Evolutionary conservation across 1,140 invertebrate species (phyloP).

Genomic region (Heliconius hewitsoni): DNA sequence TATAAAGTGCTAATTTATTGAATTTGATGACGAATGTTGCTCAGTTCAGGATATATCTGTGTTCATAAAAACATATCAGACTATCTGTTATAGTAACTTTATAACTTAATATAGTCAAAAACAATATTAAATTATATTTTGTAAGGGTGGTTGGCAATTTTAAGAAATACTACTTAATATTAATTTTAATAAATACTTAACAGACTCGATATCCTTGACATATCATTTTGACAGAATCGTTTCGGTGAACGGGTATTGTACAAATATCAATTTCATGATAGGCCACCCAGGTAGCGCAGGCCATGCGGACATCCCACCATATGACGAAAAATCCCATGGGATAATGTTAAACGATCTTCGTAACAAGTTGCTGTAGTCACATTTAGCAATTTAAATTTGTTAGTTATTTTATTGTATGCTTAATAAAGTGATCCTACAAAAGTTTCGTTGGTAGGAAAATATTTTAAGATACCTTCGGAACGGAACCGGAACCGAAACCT

Average conservation of each 20-base stretch:
- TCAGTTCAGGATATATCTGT: not conserved
- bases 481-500: too few relatives aligned
- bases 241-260: constrained; percentile 31
- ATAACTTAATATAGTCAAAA: not conserved
- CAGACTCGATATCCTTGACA: constrained; percentile 18
- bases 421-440: too few relatives aligned
- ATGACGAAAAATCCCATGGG: constrained; percentile 34
- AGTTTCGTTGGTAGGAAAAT: too few relatives aligned
- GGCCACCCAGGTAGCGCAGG: constrained; percentile 59
- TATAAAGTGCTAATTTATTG: not conserved
- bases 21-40: not conserved
- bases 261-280: constrained; percentile 48
- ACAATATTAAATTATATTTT: not conserved
- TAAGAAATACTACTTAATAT: not conserved
- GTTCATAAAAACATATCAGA: not conserved
- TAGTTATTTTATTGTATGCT: not conserved
- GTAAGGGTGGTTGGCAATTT: not conserved
- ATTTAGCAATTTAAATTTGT: not conserved
- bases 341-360: constrained; percentile 6
- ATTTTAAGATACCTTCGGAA: too few relatives aligned
- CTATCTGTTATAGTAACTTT: too few relatives aligned
- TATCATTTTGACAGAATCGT: constrained; percentile 40
- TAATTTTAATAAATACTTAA: constrained; percentile 5
- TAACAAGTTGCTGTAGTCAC: constrained; percentile 13
- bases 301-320: constrained; percentile 42